Evolutionary conservation across 2,888 invertebrate species (phyloP).

Genomic region (Xylota sylvarum): DNA sequence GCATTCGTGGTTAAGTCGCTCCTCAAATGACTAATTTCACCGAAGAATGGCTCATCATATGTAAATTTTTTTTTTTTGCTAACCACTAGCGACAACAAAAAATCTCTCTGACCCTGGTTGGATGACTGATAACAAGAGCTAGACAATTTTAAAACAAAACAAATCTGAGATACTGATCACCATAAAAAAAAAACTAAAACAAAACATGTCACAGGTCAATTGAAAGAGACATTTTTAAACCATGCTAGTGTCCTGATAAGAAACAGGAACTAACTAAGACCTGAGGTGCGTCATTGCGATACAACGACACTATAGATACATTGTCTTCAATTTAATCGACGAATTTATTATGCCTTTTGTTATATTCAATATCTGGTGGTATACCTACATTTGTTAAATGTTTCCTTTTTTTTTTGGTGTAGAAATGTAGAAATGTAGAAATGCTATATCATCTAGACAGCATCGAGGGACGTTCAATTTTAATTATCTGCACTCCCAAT

Average conservation of each 20-base stretch:
- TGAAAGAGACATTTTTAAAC: background rate
- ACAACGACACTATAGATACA: background rate
- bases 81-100: background rate
- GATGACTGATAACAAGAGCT: conserved; percentile 9
- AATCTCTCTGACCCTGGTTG: background rate
- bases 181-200: background rate
- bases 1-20: background rate
- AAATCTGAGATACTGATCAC: conserved; percentile 12
- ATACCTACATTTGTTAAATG: conserved; percentile 58
- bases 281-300: conserved; percentile 6
- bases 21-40: conserved; percentile 2
- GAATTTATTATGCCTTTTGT: conserved; percentile 5
- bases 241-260: background rate
- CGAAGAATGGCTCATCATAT: background rate
- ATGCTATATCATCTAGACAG: conserved; percentile 2
- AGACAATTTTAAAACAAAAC: conserved; percentile 19
- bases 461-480: background rate
- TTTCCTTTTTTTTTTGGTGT: conserved; percentile 5
- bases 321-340: conserved; percentile 63
- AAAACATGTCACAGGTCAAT: background rate
- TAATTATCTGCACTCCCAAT: conserved; percentile 52
- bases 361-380: background rate
- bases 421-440: background rate
- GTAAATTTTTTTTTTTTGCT: background rate
- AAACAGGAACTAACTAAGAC: conserved; percentile 4